A percentile compares a stretch with the other conserved stretches of the same genome.
Conservation (phyloP, 2,113 vertebrate genomes). For the Anarrhichthys ocellatus region DNA sequence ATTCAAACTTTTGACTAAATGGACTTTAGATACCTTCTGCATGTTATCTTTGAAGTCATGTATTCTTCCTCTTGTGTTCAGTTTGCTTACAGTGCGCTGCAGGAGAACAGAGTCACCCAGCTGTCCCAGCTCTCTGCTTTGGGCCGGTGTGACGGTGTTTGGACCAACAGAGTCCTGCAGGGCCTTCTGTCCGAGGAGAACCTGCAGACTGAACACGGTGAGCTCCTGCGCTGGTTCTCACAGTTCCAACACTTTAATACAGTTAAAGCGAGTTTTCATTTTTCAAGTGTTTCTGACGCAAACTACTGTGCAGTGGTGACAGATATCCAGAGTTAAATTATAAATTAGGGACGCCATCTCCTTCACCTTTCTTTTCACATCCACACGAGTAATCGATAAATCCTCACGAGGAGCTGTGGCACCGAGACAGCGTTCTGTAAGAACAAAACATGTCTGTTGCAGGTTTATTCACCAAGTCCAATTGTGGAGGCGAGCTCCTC, state of each 20-base stretch:
- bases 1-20: neutral
- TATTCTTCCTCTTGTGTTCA: conserved; percentile 63
- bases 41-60: neutral
- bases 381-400: too few species aligned
- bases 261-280: too few species aligned
- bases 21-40: neutral
- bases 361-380: too few species aligned
- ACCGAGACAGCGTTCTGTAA: neutral
- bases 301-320: too few species aligned
- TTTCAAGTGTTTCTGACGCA: too few species aligned
- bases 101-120: conserved; percentile 89
- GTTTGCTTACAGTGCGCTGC: conserved; percentile 88
- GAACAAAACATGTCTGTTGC: neutral
- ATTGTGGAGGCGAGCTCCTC: too few species aligned
- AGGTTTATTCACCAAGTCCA: too few species aligned
- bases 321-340: too few species aligned
- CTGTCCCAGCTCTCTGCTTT: conserved; percentile 87
- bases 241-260: too few species aligned
- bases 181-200: conserved; percentile 86
- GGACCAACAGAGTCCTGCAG: conserved; percentile 88
- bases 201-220: conserved; percentile 87
- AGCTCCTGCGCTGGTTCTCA: neutral
- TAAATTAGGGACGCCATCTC: too few species aligned
- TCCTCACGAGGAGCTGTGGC: too few species aligned
- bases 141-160: conserved; percentile 88